phyloP scores from a whole-genome alignment of 2,888 invertebrate species.

The Leucophenga montana region DNA sequence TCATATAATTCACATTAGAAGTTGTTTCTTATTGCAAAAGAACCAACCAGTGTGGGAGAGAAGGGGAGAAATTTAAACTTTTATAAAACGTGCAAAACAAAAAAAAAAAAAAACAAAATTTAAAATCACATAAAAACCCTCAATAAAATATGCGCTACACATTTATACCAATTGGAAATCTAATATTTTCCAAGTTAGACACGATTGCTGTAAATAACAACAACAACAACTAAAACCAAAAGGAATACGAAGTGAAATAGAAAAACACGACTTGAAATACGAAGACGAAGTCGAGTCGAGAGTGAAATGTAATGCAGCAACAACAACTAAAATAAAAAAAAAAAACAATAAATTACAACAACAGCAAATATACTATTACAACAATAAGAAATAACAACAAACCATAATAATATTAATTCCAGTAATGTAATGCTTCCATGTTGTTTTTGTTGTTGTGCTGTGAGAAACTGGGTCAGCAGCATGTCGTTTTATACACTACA shows the following conservation, averaged over 20 bases:
- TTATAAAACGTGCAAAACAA: too few relatives aligned
- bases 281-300: too few relatives aligned
- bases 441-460: constrained; percentile 52
- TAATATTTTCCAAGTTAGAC: constrained; percentile 1
- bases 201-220: not conserved
- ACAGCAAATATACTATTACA: constrained; percentile 32
- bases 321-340: constrained; percentile 49
- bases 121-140: too few relatives aligned
- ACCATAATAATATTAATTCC: constrained; percentile 66
- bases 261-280: not conserved
- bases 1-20: too few relatives aligned
- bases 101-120: not conserved
- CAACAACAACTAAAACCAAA: too few relatives aligned
- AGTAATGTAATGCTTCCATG: constrained; percentile 60
- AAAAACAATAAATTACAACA: constrained; percentile 38
- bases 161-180: not conserved
- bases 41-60: not conserved
- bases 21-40: not conserved
- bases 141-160: not conserved
- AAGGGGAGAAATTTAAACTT: too few relatives aligned
- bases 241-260: too few relatives aligned
- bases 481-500: constrained; percentile 68
- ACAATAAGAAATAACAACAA: constrained; percentile 41
- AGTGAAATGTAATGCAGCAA: constrained; percentile 35
- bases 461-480: constrained; percentile 70